phyloP scores from a whole-genome alignment of 2,888 invertebrate genomes.

The Chalcosyrphus nemorum region DNA sequence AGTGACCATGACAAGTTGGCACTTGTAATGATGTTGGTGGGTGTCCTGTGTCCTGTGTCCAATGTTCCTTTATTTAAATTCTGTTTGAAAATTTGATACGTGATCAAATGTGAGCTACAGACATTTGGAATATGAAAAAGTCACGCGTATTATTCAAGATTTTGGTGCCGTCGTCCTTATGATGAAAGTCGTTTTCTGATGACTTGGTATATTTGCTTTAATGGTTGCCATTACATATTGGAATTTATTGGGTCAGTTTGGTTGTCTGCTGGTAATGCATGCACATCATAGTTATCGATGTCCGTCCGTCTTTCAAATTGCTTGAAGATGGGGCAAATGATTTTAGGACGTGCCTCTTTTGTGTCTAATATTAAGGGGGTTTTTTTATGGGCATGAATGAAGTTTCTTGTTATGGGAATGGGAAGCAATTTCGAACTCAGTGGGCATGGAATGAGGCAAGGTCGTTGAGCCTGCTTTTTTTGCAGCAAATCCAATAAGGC shows the following conservation, averaged over 20 bases:
- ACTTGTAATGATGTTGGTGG: background rate
- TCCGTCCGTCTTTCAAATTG: background rate
- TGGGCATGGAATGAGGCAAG: no score
- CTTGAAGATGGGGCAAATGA: background rate
- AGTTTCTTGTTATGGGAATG: no score
- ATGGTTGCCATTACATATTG: background rate
- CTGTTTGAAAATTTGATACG: background rate
- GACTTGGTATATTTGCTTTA: background rate
- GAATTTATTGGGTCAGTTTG: background rate
- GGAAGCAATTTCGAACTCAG: no score
- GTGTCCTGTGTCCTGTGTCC: no score
- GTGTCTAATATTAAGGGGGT: background rate
- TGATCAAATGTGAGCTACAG: background rate
- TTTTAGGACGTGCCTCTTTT: background rate
- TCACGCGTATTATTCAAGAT: background rate
- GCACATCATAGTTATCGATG: background rate
- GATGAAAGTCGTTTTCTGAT: background rate
- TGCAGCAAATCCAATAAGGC: no score
- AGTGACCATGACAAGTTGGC: background rate
- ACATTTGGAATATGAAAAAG: background rate
- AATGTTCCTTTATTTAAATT: background rate
- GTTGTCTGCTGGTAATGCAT: background rate
- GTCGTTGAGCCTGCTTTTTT: no score
- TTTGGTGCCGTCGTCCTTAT: background rate
- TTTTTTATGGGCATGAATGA: no score